Evolutionary conservation across 2,888 invertebrate species (phyloP), one percentile per base, ranked within the genome.

Genomic region (Trachelus iudaicus): DNA sequence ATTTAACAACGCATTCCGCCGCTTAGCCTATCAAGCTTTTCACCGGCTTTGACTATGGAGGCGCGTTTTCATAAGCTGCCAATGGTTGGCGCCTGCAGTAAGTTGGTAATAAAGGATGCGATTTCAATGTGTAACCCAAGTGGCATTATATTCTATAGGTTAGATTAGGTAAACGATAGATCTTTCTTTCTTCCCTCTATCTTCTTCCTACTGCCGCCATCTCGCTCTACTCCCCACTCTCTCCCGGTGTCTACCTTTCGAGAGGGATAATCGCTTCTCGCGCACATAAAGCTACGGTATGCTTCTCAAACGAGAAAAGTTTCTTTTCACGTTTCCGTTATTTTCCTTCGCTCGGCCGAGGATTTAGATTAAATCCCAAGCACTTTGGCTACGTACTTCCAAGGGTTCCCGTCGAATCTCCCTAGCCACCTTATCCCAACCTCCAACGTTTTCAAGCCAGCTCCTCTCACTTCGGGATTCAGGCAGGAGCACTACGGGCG

Each of bases 261-360:
- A 56, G 35, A 75, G 40, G 69, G 75, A 40, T 75, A 68, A 30
- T 78, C 73, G 73, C 78, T 76, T 30, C 40, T 68, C 73, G 73
- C 68, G 37, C 69, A 68, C 40, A 73, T 73, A 79, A 69, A 73
- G 76, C 73, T 76, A 34, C 73, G 76, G 73, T 56, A 76, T 71
- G 56, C 76, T 81, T 80, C 79, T 81, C 82, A 84, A 87, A 86
- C 85, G 86, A 87, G 86, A 87, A 87, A 87, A 87, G 82, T 87
- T 86, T 86, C 80, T 78, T 82, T 78, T 76, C 79, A 75, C 80
- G 82, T 83, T 83, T 82, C 81, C 82, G 81, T 82, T 85, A 85
- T 84, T 85, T 87, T 84, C 81, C 82, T 79, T 75, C 75, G 80
- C 80, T 68, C 73, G 33, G 33, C 69, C 73, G 69, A 69, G 76